Evolutionary conservation across 2,113 vertebrate species (phyloP), one percentile per base, ranked within the genome.

Genomic region (zebrafish (Danio rerio)): DNA sequence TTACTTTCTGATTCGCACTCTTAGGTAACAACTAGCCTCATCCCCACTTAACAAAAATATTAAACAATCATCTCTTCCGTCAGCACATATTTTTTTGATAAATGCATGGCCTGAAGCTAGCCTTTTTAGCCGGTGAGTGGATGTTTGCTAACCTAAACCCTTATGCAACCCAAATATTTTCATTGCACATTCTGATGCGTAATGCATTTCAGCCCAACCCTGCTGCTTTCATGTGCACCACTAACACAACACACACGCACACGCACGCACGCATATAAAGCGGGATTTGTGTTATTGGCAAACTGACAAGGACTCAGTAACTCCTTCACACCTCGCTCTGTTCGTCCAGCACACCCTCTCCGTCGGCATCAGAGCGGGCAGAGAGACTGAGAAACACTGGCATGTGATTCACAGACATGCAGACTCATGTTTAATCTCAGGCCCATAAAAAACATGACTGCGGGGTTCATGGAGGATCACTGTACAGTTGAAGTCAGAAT

Each of bases 371-470:
- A 55, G 47, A 20, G 11, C 2, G 42, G 80, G 11, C 58, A 81
- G 31, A 62, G n/a, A 80, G 63, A 78, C 49, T 66, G 45, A 31
- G 56, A 72, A 13, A 47, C 18, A 47, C 58, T 70, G 78, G 47
- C 65, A 74, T 83, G 73, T 93, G 89, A 92, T 91, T 94, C 92
- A 93, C 73, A 84, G 88, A 79, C 93, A 88, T 89, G 93, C 90
- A 86, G 87, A 70, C 81, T 93, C 93, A 91, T 86, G 92, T 86
- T 89, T 68, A 73, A 70, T 83, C 79, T 68, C 21, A 89, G 80
- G 87, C 83, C 58, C 56, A 76, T 65, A 83, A 88, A 79, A 66
- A 77, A 21, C 71, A 87, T 72, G 83, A 50, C 50, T 70, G 55
- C 7, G 78, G 47, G 20, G 42, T n/a, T 83, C 42, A 11, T 63